A percentile compares a stretch with the other conserved stretches of the same genome.
Evolutionary conservation across 2,797 vertebrate genomes (phyloP).

Genomic region (Brachymystax lenok): DNA sequence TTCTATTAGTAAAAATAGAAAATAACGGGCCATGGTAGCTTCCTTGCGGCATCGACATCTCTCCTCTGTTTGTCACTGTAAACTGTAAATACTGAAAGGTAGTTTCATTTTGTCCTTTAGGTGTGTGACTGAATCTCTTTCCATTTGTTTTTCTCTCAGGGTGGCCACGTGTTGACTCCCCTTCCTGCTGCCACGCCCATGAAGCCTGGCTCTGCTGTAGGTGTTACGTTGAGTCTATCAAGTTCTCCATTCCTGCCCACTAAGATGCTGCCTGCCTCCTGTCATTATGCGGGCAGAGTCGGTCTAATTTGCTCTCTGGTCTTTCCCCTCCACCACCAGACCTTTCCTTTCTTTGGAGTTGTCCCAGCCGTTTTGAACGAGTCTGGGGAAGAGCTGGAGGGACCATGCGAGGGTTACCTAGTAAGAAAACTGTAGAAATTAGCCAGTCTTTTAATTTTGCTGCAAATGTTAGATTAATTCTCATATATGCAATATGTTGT

Average conservation of each 20-base stretch:
- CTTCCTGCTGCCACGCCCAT: slow-evolving; percentile 90
- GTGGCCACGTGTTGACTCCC: slow-evolving; percentile 93
- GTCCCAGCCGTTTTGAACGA: slow-evolving; percentile 93
- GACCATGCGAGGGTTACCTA: slow-evolving; percentile 93
- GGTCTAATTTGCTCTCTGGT: neutral
- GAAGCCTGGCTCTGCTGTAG: slow-evolving; percentile 97
- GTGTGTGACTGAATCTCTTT: neutral
- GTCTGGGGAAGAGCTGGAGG: slow-evolving; percentile 93
- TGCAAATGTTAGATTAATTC: neutral
- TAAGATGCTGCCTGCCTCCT: neutral
- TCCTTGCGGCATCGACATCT: too few species aligned
- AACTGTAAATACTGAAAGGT: neutral
- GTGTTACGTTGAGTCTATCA: slow-evolving; percentile 58
- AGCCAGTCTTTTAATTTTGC: neutral
- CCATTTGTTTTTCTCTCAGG: slow-evolving; percentile 68
- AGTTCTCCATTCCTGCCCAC: neutral
- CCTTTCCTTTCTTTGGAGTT: slow-evolving; percentile 95
- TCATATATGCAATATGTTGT: neutral
- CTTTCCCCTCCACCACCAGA: slow-evolving; percentile 66
- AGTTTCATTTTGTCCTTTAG: neutral
- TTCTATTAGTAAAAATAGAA: too few species aligned
- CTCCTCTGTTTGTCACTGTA: too few species aligned
- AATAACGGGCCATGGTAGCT: too few species aligned
- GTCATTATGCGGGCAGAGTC: neutral
- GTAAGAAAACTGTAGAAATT: slow-evolving; percentile 64